Base-by-base conservation (phyloP, 2,888 invertebrate genomes). In the Anoplius nigerrimus region DNA sequence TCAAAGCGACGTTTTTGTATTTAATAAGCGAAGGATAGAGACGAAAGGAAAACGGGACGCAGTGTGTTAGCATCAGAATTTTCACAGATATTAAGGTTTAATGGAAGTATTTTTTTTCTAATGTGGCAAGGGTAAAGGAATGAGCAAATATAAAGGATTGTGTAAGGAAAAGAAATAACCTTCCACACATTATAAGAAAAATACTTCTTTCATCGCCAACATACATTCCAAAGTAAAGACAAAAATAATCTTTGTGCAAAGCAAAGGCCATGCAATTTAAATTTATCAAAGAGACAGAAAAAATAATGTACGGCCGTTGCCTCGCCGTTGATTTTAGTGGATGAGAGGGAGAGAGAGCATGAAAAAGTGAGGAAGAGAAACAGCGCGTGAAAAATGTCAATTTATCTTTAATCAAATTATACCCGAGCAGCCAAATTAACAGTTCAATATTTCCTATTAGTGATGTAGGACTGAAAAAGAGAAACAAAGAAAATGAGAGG, bases 331-430 rank as follows among this genome's bases (percentile, higher is more conserved):
- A 6, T 24, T 6, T 24, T 75, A 71, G n/a, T n/a, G n/a, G n/a
- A n/a, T 68, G 70, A 70, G 59, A 59, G 59, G 34, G 69, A 62
- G 69, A 51, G 51, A n/a, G 58, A 53, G 22, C 48, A 58, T 55
- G 18, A 56, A 65, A 20, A 64, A 56, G 62, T 45, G 59, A 69
- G 64, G 54, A 69, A 61, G 27, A 53, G 57, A 34, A 52, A 74
- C 68, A 63, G 11, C 11, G 34, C 34, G 34, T 34, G 34, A 55
- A 54, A 72, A 69, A 82, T 77, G 83, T 82, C 83, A 82, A 83
- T 83, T 82, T 74, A 78, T 57, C 66, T 72, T 74, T 74, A 81
- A 84, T 82, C 82, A 82, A 83, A 84, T 75, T 71, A 74, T 74
- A 74, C 74, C 74, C 72, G 65, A 71, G 63, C 72, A 81, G 81